Conservation (phyloP, 2,888 invertebrate genomes). For the Liodrosophila aerea region DNA sequence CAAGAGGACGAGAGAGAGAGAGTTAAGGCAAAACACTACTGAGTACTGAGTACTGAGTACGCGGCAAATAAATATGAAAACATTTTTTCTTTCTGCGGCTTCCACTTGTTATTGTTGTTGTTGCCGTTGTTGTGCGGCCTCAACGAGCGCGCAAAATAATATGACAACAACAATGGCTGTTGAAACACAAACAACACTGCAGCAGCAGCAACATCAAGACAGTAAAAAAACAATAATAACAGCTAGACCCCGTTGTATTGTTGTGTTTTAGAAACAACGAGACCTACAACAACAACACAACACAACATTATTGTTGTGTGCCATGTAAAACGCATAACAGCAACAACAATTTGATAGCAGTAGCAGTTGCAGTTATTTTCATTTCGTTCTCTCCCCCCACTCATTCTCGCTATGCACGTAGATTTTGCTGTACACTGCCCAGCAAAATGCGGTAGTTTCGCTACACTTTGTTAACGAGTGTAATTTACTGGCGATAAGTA, state of each 20-base stretch:
- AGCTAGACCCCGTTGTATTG: conserved; percentile 51
- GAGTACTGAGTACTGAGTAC: conserved; percentile 33
- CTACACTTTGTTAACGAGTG: too few relatives aligned
- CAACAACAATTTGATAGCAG: conserved; percentile 32
- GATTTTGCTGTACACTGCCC: background rate
- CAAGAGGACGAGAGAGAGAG: background rate
- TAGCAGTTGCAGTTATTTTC: conserved; percentile 27
- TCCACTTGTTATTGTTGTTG: conserved; percentile 27
- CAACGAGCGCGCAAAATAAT: conserved; percentile 76
- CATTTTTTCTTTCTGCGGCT: conserved; percentile 69
- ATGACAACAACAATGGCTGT: conserved; percentile 69
- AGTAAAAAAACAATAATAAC: conserved; percentile 66
- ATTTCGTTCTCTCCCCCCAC: conserved; percentile 15
- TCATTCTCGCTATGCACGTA: background rate
- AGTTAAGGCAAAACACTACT: background rate
- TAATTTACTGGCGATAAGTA: too few relatives aligned
- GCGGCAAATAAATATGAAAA: conserved; percentile 74
- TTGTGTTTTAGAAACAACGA: conserved; percentile 29
- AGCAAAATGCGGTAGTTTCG: too few relatives aligned
- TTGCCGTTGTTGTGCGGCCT: conserved; percentile 29
- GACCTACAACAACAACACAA: conserved; percentile 30
- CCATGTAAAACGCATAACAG: conserved; percentile 59
- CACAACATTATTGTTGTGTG: conserved; percentile 30
- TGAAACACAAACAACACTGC: conserved; percentile 55
- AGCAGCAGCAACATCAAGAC: conserved; percentile 33